These are phyloP conservation scores for Turdus rufiventris DNA, from an alignment of 2,113 vertebrate genomes.

Conservation along the genomic window DNA sequence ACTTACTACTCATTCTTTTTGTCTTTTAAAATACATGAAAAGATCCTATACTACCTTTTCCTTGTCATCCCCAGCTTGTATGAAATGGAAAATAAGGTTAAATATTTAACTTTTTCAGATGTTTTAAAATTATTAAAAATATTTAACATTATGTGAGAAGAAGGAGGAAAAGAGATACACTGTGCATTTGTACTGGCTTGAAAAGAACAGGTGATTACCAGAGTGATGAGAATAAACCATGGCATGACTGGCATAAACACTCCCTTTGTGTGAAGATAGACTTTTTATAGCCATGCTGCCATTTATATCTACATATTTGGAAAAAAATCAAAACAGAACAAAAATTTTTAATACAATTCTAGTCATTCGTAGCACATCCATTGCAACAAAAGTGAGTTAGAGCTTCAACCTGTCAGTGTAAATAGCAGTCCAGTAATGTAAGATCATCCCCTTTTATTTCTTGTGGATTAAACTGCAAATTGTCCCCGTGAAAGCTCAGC, in stretches of 20 bases:
- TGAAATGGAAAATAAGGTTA: not conserved
- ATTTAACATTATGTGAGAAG: not conserved
- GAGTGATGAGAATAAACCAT: not conserved
- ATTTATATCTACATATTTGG: not conserved
- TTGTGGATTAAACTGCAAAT: not conserved
- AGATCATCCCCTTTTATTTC: not conserved
- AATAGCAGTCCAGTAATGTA: not conserved
- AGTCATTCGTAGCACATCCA: not conserved
- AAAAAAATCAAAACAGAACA: rapidly evolving
- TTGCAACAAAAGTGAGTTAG: not conserved
- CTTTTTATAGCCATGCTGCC: not conserved
- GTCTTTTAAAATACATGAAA: not conserved
- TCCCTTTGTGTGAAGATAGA: not conserved
- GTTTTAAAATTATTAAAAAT: not conserved
- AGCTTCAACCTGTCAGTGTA: not conserved
- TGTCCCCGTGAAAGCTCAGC: not conserved
- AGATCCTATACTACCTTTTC: not conserved
- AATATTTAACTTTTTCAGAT: not conserved
- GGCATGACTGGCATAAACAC: not conserved
- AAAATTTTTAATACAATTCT: not conserved
- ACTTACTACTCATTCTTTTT: not conserved
- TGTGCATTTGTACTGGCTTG: not conserved
- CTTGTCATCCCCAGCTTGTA: not conserved
- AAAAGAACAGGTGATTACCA: not conserved
- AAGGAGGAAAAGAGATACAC: not conserved